phyloP scores from a whole-genome alignment of 2,797 vertebrate genomes.

The Coluber constrictor region DNA sequence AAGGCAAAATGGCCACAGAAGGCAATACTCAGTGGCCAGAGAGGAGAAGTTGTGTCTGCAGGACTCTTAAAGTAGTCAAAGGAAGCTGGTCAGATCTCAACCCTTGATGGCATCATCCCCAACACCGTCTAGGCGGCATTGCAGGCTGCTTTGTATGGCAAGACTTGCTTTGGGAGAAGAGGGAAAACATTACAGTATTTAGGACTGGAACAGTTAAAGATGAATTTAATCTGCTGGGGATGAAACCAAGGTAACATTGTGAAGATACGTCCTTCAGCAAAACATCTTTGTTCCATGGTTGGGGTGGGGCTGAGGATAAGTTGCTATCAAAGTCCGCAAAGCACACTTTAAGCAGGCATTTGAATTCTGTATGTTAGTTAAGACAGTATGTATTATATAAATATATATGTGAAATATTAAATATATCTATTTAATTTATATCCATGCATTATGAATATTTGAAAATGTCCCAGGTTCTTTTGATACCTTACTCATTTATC shows the following conservation, averaged over 20 bases:
- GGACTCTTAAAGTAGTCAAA: neutral
- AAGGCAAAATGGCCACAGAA: neutral
- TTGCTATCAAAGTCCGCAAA: constrained; percentile 52
- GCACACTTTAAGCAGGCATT: constrained; percentile 32
- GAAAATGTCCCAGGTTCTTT: constrained; percentile 36
- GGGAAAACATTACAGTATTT: neutral
- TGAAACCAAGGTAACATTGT: neutral
- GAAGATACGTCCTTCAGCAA: neutral
- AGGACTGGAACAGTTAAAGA: neutral
- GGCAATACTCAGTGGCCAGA: neutral
- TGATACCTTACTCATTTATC: neutral
- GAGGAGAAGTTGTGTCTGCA: neutral
- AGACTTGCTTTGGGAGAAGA: neutral
- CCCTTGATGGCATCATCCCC: neutral
- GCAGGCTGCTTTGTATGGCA: neutral
- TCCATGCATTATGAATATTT: constrained; percentile 47
- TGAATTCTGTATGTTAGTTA: neutral
- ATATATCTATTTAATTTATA: constrained; percentile 63
- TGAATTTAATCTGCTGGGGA: neutral
- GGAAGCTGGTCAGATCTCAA: neutral
- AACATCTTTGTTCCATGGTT: neutral
- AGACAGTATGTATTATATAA: neutral
- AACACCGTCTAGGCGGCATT: neutral
- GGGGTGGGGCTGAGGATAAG: neutral
- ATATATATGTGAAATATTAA: constrained; percentile 12